Evolutionary conservation across 2,797 vertebrate species (phyloP), one percentile per base, ranked within the genome.

Genomic region (Spinibarbus caldwelli): DNA sequence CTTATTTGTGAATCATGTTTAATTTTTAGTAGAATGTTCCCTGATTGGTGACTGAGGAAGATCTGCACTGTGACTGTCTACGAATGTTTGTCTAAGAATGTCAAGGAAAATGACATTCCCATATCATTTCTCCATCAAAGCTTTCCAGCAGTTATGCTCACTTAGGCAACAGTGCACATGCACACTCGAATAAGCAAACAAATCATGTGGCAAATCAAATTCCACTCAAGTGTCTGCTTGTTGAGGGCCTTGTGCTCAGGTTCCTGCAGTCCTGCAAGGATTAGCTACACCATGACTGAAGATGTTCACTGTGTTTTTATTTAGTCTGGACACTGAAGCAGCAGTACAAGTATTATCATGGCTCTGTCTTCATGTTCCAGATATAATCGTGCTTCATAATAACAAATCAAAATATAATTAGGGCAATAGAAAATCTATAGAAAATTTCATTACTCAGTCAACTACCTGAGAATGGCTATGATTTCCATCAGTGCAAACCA

Each of bases 201-300:
- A 84, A 77, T 77, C 82, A 78, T 34, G 26, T 21, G n/a, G 45
- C 62, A 78, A 78, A 84, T 84, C 73, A 84, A 68, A 77, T 84
- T 78, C 47, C 2, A 12, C 64, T 78, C 47, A 54, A 84, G 73
- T 54, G 82, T 78, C 34, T 78, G 62, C 73, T 68, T 54, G 29
- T 54, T 1, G 9, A 78, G 82, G 62, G 67, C 12, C 36, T 11
- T 84, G 73, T 76, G 26, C 23, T 77, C 31, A 17, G 15, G 34
- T 43, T 84, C 19, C 62, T 67, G 9, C 17, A 41, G 72, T 21
- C 43, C 47, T 52, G 21, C 2, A 8, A 57, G 62, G 47, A 52
- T 67, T 49, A 67, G 66, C n/a, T 38, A 38, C 31, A 75, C 19
- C n/a, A 17, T 75, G 15, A 83, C 23, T 66, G 21, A 72, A 38